Conservation (phyloP, 2,797 vertebrate species). For the Graptemys geographica region DNA sequence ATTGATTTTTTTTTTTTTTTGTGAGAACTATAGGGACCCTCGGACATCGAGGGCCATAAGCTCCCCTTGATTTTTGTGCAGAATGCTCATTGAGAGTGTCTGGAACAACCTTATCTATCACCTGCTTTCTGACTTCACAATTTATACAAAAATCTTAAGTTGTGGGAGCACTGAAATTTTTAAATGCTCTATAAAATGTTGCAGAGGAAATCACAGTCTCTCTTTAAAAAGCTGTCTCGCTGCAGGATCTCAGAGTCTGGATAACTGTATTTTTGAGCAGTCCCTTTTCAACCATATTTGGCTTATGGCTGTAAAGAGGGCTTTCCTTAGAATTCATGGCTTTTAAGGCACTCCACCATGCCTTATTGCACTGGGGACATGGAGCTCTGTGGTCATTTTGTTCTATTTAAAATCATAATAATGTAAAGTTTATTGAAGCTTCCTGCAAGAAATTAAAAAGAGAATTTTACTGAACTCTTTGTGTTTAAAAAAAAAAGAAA, state of each 20-base stretch:
- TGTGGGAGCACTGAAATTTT: not conserved
- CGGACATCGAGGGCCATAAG: slow-evolving; percentile 10
- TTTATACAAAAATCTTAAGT: not conserved
- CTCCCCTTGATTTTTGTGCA: not conserved
- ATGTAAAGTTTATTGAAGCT: not conserved
- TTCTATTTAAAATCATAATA: not conserved
- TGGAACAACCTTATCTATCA: fast-evolving
- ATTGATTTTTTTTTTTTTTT: not conserved
- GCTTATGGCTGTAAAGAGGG: not conserved
- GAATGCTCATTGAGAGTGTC: not conserved
- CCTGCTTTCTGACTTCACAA: not conserved
- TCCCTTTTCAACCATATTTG: not conserved
- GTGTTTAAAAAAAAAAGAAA: not conserved
- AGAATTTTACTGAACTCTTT: not conserved
- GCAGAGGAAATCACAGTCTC: not conserved
- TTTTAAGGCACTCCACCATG: not conserved
- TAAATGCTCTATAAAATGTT: not conserved
- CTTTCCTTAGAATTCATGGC: not conserved
- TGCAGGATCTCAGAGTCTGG: not conserved
- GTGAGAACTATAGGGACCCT: slow-evolving; percentile 11
- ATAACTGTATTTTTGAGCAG: not conserved
- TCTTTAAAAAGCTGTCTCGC: not conserved
- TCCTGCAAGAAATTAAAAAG: not conserved
- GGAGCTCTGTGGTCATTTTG: not conserved
- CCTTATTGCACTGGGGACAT: not conserved